phyloP scores from a whole-genome alignment of 37 sponge, comb jelly and placozoan genomes.

The Agelas oroides region DNA sequence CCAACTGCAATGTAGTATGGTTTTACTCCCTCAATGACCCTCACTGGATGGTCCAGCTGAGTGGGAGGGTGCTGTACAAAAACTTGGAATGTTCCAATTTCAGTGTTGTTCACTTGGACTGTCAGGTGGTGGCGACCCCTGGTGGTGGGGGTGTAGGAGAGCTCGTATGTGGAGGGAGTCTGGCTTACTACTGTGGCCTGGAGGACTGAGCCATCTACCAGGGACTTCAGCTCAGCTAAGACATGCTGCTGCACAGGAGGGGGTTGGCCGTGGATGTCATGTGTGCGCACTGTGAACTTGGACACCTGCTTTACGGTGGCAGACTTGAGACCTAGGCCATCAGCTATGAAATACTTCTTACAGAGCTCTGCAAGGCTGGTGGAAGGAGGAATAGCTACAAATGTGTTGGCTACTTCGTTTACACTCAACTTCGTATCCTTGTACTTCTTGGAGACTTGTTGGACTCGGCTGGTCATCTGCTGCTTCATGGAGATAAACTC shows the following conservation, averaged over 20 bases:
- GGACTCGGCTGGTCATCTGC: not conserved
- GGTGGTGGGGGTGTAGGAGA: not conserved
- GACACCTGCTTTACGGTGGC: too few relatives aligned
- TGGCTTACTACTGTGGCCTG: not conserved
- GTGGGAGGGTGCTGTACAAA: slow-evolving; percentile 16
- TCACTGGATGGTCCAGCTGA: not conserved
- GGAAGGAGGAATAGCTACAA: too few relatives aligned
- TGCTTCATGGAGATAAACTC: not conserved
- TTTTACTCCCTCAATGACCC: not conserved
- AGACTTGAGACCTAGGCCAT: too few relatives aligned
- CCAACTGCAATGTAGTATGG: not conserved
- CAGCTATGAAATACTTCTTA: too few relatives aligned
- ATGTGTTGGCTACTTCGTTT: too few relatives aligned
- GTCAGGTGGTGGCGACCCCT: not conserved
- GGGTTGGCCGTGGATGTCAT: too few relatives aligned
- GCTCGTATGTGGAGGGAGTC: too few relatives aligned
- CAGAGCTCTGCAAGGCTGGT: too few relatives aligned
- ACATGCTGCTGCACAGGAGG: not conserved
- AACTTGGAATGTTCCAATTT: slow-evolving; percentile 1
- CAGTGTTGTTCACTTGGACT: slow-evolving; percentile 12
- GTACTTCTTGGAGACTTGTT: not conserved
- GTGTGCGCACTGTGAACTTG: too few relatives aligned
- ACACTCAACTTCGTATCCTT: too few relatives aligned
- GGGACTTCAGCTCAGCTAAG: slow-evolving; percentile 15
- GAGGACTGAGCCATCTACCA: not conserved